Conservation (phyloP, 2,797 vertebrate species). For the Sandelia bainsii region DNA sequence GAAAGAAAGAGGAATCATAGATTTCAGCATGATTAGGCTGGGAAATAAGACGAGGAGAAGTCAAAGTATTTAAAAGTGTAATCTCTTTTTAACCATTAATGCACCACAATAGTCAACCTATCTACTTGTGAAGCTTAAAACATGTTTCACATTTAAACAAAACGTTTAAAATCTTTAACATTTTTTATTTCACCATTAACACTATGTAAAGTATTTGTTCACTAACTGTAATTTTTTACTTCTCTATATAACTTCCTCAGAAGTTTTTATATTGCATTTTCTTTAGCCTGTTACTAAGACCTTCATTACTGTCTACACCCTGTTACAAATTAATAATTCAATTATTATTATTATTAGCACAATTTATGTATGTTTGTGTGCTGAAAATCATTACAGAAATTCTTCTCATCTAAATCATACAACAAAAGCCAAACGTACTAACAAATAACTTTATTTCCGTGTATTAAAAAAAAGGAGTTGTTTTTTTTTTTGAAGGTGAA, state of each 20-base stretch:
- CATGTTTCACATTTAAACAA: not conserved
- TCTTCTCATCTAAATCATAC: too few species aligned
- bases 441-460: not conserved
- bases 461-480: too few species aligned
- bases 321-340: too few species aligned
- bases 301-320: not conserved
- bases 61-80: not conserved
- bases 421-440: too few species aligned
- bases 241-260: too few species aligned
- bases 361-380: too few species aligned
- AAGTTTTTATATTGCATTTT: not conserved
- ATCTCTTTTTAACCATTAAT: not conserved
- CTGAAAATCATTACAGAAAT: too few species aligned
- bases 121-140: not conserved
- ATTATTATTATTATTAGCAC: too few species aligned
- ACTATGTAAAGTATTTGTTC: not conserved
- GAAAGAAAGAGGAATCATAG: not conserved
- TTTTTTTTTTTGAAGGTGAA: not conserved
- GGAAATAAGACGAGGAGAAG: slow-evolving; percentile 35
- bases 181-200: not conserved
- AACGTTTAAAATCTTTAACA: not conserved
- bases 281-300: not conserved
- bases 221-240: not conserved
- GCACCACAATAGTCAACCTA: not conserved
- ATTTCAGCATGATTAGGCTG: slow-evolving; percentile 29